Conservation (phyloP, 2,888 invertebrate genomes). For the Octodonta nipae region DNA sequence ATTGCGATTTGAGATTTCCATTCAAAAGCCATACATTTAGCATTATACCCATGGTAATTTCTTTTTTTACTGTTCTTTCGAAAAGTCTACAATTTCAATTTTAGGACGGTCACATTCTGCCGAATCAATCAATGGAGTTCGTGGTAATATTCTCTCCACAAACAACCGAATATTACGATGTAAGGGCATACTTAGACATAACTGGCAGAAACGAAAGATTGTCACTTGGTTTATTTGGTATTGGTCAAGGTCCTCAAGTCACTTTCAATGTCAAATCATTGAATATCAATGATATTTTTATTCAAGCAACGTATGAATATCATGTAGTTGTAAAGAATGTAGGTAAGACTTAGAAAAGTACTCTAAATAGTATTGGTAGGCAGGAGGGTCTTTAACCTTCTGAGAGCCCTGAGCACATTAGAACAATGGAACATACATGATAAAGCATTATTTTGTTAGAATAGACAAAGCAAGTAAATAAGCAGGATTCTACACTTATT, state of each 20-base stretch:
- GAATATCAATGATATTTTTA: slow-evolving; percentile 44
- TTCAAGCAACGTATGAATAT: slow-evolving; percentile 45
- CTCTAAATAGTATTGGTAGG: too few relatives aligned
- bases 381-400: too few relatives aligned
- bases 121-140: slow-evolving; percentile 40
- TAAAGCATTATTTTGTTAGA: too few relatives aligned
- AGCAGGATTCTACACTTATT: too few relatives aligned
- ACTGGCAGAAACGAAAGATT: slow-evolving; percentile 42
- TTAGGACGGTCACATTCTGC: slow-evolving; percentile 47
- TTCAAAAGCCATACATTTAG: slow-evolving; percentile 20
- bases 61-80: too few relatives aligned
- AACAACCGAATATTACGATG: slow-evolving; percentile 38
- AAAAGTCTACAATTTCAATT: background rate
- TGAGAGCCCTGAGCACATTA: too few relatives aligned
- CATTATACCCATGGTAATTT: slow-evolving; percentile 16
- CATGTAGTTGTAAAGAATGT: slow-evolving; percentile 46
- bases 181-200: slow-evolving; percentile 45
- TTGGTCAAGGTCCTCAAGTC: slow-evolving; percentile 45
- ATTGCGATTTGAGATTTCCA: slow-evolving; percentile 25
- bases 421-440: too few relatives aligned
- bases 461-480: too few relatives aligned
- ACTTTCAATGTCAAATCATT: slow-evolving; percentile 43
- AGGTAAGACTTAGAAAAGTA: slow-evolving; percentile 36
- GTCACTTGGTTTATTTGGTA: slow-evolving; percentile 40
- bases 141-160: slow-evolving; percentile 44